phyloP scores from a whole-genome alignment of 2,113 vertebrate species.

The Cyprinodon brontotheroides region DNA sequence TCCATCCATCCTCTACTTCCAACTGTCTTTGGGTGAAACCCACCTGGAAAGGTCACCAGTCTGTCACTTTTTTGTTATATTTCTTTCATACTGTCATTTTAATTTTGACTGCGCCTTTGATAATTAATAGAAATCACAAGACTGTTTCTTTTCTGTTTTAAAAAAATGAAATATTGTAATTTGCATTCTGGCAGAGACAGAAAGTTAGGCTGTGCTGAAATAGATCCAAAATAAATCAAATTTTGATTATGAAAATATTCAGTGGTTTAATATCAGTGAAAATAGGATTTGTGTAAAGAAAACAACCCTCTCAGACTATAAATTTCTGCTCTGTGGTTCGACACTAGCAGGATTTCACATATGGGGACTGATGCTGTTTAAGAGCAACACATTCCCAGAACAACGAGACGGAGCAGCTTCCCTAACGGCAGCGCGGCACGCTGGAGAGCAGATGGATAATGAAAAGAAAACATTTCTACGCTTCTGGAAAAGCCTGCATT shows the following conservation, averaged over 20 bases:
- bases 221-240: background rate
- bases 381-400: background rate
- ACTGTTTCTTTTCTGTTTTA: too few relatives aligned
- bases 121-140: too few relatives aligned
- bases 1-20: too few relatives aligned
- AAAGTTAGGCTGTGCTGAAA: background rate
- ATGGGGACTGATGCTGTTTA: background rate
- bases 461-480: slow-evolving; percentile 18
- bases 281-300: background rate
- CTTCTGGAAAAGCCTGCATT: slow-evolving; percentile 34
- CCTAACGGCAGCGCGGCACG: slow-evolving; percentile 26
- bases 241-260: background rate
- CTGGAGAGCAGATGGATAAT: slow-evolving; percentile 21
- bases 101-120: too few relatives aligned
- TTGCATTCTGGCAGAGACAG: too few relatives aligned
- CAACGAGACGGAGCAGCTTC: slow-evolving; percentile 9
- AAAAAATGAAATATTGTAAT: too few relatives aligned
- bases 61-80: too few relatives aligned
- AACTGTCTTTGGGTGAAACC: too few relatives aligned
- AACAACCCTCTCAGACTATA: background rate
- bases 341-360: background rate
- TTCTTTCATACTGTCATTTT: too few relatives aligned
- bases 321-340: background rate
- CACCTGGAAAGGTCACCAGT: too few relatives aligned
- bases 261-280: background rate